Evolutionary conservation across 2,113 vertebrate genomes (phyloP).

Genomic region (Oxygymnocypris stewartii): DNA sequence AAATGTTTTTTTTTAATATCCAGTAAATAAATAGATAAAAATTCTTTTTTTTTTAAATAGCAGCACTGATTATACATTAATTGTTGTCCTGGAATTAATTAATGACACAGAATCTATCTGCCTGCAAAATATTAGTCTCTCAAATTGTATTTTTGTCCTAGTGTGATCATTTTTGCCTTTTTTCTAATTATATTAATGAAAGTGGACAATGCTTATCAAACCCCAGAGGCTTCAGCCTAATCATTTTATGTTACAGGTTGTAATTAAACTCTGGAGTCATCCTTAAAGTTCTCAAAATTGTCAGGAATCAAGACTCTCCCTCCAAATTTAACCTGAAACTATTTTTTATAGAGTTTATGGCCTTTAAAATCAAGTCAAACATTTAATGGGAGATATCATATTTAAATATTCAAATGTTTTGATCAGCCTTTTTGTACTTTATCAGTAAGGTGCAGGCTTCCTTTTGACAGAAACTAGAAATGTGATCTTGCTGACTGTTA

Average conservation of each 20-base stretch:
- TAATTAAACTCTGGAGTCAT: not conserved
- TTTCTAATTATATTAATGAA: not conserved
- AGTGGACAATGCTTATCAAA: conserved; percentile 1
- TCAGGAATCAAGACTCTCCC: not conserved
- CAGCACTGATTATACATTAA: not conserved
- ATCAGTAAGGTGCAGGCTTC: not conserved
- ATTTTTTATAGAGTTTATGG: not conserved
- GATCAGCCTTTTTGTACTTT: not conserved
- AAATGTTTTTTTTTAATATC: not conserved
- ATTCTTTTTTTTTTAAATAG: not conserved
- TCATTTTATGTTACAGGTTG: not conserved
- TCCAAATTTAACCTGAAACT: not conserved
- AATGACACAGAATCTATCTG: not conserved
- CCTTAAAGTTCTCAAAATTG: not conserved
- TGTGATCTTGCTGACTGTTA: not conserved
- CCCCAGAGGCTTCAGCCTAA: not conserved
- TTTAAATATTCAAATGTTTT: not conserved
- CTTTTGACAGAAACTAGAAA: not conserved
- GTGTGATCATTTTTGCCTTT: not conserved
- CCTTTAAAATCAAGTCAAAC: not conserved
- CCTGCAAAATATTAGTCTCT: not conserved
- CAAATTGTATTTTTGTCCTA: not conserved
- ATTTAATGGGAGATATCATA: not conserved
- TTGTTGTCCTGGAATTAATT: not conserved
- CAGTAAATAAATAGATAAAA: not conserved